Base-by-base conservation (phyloP, 2,797 vertebrate species). In the Melanotaenia boesemani region DNA sequence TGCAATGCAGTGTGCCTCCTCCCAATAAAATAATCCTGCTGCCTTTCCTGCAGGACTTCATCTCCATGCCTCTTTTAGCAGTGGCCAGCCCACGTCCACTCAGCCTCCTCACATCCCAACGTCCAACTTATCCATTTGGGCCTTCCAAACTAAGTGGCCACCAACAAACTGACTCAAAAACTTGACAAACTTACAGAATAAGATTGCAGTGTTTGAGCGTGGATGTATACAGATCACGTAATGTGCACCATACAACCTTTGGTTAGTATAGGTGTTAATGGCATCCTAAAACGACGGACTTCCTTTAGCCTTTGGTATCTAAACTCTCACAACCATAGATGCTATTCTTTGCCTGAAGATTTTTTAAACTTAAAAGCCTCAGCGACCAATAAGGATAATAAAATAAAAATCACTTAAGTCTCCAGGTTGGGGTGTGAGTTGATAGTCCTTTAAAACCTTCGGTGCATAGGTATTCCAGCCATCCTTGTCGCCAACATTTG, bases 1-100 rank as follows among this genome's bases (percentile, higher is more conserved):
- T 90, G 86, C 91, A 91, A 94, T 89, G 93, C 93, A 89, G 90
- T 86, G 88, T 87, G 93, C 88, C 93, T 92, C 89, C 88, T 87
- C 86, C 77, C 83, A 82, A 79, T 81, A 82, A 85, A 83, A 78
- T 89, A 81, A 78, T 89, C 82, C 85, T 74, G 69, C 78, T 83
- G 79, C 81, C 87, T 76, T 74, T 81, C 87, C 71, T 70, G 67
- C 81, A 82, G 85, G 82, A 67, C 86, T 80, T 77, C 81, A 84
- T 73, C 74, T 76, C 78, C 80, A 67, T 73, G 84, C 73, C 72
- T 79, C 74, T 74, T 79, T 86, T 66, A 80, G 74, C 76, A 61
- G 80, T n/a, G 77, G 88, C 88, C 88, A 60, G 87, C 82, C 77
- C 80, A 24, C 69, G 41, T 85, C 88, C 74, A 52, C 70, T 82